Evolutionary conservation across 1,140 invertebrate genomes (phyloP), one percentile per base, ranked within the genome.

Genomic region (Brachionus paranguensis): DNA sequence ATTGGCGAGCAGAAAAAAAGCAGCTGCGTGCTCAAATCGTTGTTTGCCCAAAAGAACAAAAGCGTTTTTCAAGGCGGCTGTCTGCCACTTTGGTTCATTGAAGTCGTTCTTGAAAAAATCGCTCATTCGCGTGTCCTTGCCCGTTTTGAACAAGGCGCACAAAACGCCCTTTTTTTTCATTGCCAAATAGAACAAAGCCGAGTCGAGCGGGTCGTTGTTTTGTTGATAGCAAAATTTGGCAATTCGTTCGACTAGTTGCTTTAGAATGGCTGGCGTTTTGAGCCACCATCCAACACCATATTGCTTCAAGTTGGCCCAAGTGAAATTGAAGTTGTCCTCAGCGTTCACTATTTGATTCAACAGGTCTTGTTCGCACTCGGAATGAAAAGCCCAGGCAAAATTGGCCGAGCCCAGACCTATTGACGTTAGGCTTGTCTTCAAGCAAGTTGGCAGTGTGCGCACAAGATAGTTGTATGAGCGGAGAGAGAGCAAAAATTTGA

Each of bases 371-470:
- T 98, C 95, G 37, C 95, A 95, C 89, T 99, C 97, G 0, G 96
- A 99, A 90, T 99, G 97, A 89, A 96, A 99, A 1, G 97, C 98
- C 98, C 98, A 99, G 10, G 98, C 96, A 12, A 99, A 91, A 89
- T 98, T 96, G 83, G 95, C 94, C 1, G 94, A 94, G 6, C 93
- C 94, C 0, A 99, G 93, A 14, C 97, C 98, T 85, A 93, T 92
- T 83, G 94, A 93, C 87, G 96, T 95, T 83, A 98, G 93, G 78
- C 93, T 92, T 0, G 93, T 93, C 53, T 96, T 91, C 88, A 98
- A 96, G 2, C 92, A 93, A 3, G 96, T 89, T 0, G 96, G 96
- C 37, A 99, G 90, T 87, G 96, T 99, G 6, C 93, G 91, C 60
- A 96, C 88, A n/a, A 99, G 89, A 89, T 99, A 99, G 84, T 94